phyloP scores from a whole-genome alignment of 2,888 invertebrate species.

The Brachyptera risi region DNA sequence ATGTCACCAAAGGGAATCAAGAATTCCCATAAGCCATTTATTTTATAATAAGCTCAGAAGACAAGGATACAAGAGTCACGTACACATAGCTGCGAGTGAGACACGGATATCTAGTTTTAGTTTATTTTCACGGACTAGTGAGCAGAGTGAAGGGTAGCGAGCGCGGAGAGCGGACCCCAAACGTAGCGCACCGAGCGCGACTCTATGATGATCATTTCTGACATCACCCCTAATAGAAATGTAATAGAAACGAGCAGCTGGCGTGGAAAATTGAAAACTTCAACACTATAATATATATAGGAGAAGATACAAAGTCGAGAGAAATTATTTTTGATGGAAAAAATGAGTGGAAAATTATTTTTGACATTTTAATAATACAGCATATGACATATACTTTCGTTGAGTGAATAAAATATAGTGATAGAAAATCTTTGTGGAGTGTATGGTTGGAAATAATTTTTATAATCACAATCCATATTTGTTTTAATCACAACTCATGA shows the following conservation, averaged over 20 bases:
- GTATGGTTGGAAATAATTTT: too few relatives aligned
- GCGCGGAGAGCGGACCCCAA: not conserved
- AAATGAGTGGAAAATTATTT: too few relatives aligned
- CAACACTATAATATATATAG: not conserved
- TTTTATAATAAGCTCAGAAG: constrained; percentile 28
- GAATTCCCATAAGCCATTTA: constrained; percentile 28
- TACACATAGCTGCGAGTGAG: not conserved
- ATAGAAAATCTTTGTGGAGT: too few relatives aligned
- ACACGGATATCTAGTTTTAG: constrained; percentile 2
- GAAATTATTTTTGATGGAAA: not conserved
- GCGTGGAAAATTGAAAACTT: constrained; percentile 32
- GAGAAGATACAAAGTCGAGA: not conserved
- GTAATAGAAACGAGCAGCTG: constrained; percentile 31
- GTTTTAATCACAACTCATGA: too few relatives aligned
- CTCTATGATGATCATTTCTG: constrained; percentile 19
- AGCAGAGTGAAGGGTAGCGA: not conserved
- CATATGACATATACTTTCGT: too few relatives aligned
- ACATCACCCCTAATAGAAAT: constrained; percentile 31
- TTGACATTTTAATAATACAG: too few relatives aligned
- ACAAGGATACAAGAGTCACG: not conserved
- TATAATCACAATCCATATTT: too few relatives aligned
- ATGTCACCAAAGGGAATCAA: constrained; percentile 18
- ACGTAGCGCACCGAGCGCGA: not conserved
- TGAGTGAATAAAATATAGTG: too few relatives aligned
- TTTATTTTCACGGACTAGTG: constrained; percentile 17